phyloP scores from a whole-genome alignment of 2,888 invertebrate genomes.

The Globia sparganii region DNA sequence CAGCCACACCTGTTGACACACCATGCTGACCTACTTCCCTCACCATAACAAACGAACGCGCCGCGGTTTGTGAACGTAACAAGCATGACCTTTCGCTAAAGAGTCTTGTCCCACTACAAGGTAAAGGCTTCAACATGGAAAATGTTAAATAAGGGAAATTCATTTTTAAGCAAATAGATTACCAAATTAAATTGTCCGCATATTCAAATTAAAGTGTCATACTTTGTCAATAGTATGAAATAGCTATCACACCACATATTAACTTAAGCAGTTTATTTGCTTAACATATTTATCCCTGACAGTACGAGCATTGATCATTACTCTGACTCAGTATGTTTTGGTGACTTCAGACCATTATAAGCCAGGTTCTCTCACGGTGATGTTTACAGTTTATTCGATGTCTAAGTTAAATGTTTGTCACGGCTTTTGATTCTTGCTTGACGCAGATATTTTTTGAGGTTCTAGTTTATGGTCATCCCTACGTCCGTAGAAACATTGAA shows the following conservation, averaged over 20 bases:
- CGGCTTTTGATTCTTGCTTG: not conserved
- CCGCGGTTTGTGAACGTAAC: not conserved
- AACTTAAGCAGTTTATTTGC: not conserved
- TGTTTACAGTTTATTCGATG: not conserved
- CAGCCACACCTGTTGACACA: slow-evolving; percentile 29
- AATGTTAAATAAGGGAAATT: not conserved
- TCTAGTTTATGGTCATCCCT: not conserved
- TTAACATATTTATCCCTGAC: not conserved
- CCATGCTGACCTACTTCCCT: slow-evolving; percentile 25
- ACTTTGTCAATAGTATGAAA: not conserved
- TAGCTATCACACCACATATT: not conserved
- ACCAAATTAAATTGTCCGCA: not conserved
- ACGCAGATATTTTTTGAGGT: not conserved
- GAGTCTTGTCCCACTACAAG: not conserved
- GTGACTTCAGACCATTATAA: not conserved
- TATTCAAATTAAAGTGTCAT: not conserved
- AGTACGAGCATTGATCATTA: not conserved
- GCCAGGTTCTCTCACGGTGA: not conserved
- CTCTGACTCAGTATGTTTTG: not conserved
- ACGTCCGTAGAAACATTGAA: not conserved
- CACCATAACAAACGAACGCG: slow-evolving; percentile 12
- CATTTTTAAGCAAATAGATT: not conserved
- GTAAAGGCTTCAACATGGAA: not conserved
- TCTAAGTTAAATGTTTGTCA: not conserved
- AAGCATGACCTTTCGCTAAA: slow-evolving; percentile 14